phyloP scores from a whole-genome alignment of 2,888 invertebrate species.

The Scotopteryx bipunctaria region DNA sequence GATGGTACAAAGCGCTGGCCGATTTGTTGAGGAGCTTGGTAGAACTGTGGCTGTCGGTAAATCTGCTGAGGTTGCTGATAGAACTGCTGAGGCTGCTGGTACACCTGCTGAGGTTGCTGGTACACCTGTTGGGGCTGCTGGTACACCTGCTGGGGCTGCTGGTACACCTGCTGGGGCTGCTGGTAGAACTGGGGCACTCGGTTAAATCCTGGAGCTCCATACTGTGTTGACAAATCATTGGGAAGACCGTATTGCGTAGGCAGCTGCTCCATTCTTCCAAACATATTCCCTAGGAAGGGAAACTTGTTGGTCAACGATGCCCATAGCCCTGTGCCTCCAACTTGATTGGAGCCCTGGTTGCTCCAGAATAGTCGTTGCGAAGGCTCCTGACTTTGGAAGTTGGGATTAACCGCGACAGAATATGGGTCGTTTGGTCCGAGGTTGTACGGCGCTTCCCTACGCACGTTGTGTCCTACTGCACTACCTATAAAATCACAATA shows the following conservation, averaged over 20 bases:
- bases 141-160: slow-evolving; percentile 41
- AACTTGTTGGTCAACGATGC: slow-evolving; percentile 73
- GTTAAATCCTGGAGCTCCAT: slow-evolving; percentile 41
- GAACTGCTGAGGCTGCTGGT: slow-evolving; percentile 41
- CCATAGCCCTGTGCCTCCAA: slow-evolving; percentile 74
- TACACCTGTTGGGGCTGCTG: slow-evolving; percentile 43
- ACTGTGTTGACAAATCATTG: slow-evolving; percentile 42
- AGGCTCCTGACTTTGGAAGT: slow-evolving; percentile 55
- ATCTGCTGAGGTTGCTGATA: slow-evolving; percentile 42
- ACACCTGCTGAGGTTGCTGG: slow-evolving; percentile 36
- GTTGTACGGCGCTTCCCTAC: slow-evolving; percentile 67
- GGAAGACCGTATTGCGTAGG: slow-evolving; percentile 60
- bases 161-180: slow-evolving; percentile 34
- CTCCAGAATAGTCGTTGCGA: slow-evolving; percentile 75
- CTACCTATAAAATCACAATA: slow-evolving; percentile 59
- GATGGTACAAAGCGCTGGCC: slow-evolving; percentile 53
- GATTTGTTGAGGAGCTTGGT: slow-evolving; percentile 41
- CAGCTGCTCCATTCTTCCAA: slow-evolving; percentile 70
- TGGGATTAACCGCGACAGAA: slow-evolving; percentile 52
- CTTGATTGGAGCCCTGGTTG: slow-evolving; percentile 70
- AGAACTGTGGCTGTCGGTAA: slow-evolving; percentile 38
- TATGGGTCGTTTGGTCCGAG: slow-evolving; percentile 65
- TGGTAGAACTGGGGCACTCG: slow-evolving; percentile 47
- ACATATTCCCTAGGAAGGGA: slow-evolving; percentile 71
- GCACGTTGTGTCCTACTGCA: slow-evolving; percentile 64